Conservation (phyloP, 2,888 invertebrate species). For the Meliscaeva auricollis region DNA sequence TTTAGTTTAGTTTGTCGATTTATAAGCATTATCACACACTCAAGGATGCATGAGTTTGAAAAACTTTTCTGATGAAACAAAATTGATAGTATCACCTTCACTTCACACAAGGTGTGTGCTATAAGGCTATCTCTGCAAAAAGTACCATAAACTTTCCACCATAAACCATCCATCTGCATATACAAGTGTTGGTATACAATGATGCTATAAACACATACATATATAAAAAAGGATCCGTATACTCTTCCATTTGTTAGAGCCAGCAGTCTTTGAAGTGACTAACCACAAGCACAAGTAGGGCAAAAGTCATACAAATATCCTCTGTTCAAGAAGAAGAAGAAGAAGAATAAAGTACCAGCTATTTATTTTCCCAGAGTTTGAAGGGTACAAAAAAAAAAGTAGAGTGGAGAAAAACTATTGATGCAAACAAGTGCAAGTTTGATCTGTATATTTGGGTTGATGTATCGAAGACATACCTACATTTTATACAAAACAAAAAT, state of each 20-base stretch:
- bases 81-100: constrained; percentile 47
- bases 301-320: constrained; percentile 31
- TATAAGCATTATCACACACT: constrained; percentile 31
- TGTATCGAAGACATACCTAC: constrained; percentile 50
- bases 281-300: constrained; percentile 17
- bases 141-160: constrained; percentile 42
- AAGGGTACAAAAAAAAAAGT: constrained; percentile 12
- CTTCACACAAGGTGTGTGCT: background rate
- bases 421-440: constrained; percentile 46
- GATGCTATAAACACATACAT: background rate
- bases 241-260: constrained; percentile 2
- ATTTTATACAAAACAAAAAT: constrained; percentile 10
- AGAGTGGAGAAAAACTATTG: constrained; percentile 17
- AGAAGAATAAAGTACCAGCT: constrained; percentile 20
- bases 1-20: constrained; percentile 34
- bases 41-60: constrained; percentile 42
- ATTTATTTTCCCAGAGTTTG: constrained; percentile 36
- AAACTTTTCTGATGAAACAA: constrained; percentile 56
- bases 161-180: constrained; percentile 23
- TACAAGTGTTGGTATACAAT: background rate
- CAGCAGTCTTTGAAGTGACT: constrained; percentile 41
- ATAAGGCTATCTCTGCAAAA: constrained; percentile 8
- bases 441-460: constrained; percentile 47
- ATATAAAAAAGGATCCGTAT: background rate
- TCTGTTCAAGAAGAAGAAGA: too few relatives aligned